Evolutionary conservation across 2,888 invertebrate genomes (phyloP).

Genomic region (Boloria selene): DNA sequence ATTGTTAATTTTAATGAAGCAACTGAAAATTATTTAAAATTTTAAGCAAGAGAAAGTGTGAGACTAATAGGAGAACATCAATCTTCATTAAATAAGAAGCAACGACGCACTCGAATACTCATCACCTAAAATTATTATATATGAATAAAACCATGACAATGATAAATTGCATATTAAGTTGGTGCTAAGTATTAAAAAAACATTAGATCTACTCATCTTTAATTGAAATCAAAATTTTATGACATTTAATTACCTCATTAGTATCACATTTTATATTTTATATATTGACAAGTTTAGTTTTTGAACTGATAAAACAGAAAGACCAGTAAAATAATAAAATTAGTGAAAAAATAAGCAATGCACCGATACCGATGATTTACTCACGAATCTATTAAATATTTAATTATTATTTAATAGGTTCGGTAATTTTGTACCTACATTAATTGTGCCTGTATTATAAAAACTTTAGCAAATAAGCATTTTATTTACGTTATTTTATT

Average conservation of each 20-base stretch:
- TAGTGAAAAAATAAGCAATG: too few species aligned
- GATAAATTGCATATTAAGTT: slow-evolving; percentile 26
- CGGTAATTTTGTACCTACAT: too few species aligned
- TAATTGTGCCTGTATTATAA: too few species aligned
- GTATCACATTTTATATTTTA: too few species aligned
- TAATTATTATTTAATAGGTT: too few species aligned
- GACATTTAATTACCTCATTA: not conserved
- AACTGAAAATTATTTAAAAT: slow-evolving; percentile 19
- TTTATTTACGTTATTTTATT: too few species aligned
- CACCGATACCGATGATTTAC: too few species aligned
- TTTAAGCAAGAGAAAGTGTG: slow-evolving; percentile 27
- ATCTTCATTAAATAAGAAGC: slow-evolving; percentile 31
- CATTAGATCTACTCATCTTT: not conserved
- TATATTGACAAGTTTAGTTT: too few species aligned
- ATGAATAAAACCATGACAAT: slow-evolving; percentile 27
- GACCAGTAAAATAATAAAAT: not conserved
- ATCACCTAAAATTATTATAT: slow-evolving; percentile 27
- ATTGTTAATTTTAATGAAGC: not conserved
- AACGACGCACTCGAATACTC: slow-evolving; percentile 30
- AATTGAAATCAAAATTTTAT: not conserved
- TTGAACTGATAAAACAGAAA: not conserved
- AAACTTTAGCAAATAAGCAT: too few species aligned
- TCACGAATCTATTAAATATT: too few species aligned
- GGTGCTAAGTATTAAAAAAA: not conserved
- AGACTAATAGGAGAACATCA: slow-evolving; percentile 17